Percentiles rank a stretch among this genome's conserved stretches.
Evolutionary conservation across 2,797 vertebrate species (phyloP).

Genomic region (Coendou prehensilis): DNA sequence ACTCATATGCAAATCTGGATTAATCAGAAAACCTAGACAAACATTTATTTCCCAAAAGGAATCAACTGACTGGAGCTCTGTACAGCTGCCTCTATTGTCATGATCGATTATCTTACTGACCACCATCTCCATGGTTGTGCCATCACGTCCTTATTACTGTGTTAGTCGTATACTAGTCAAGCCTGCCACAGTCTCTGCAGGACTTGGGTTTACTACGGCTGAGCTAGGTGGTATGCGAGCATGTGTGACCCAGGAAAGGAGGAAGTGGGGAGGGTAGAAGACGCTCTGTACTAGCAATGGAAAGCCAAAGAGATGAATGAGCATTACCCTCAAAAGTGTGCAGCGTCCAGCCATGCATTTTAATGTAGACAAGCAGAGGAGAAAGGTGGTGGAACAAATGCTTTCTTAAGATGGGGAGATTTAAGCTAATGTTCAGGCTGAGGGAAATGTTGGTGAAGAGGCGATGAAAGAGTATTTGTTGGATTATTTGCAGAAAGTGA

Average conservation of each 20-base stretch:
- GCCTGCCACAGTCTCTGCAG: neutral
- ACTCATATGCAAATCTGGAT: neutral
- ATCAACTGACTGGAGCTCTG: neutral
- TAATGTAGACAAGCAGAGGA: neutral
- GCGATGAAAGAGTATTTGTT: neutral
- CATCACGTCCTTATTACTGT: neutral
- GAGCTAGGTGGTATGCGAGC: neutral
- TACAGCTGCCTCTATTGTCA: neutral
- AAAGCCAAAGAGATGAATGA: neutral
- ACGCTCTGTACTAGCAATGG: neutral
- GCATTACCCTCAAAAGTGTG: neutral
- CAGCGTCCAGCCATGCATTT: no score
- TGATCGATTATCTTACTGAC: neutral
- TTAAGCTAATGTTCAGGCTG: neutral
- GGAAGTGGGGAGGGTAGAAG: neutral
- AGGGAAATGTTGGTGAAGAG: neutral
- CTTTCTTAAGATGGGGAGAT: neutral
- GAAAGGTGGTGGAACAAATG: neutral
- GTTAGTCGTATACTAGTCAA: neutral
- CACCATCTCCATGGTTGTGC: neutral
- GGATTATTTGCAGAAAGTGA: neutral
- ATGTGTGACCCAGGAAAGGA: neutral
- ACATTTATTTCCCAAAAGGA: neutral
- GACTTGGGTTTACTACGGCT: neutral
- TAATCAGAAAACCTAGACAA: neutral